Evolutionary conservation across 2,113 vertebrate species (phyloP).

Genomic region (Amphiprion percula): DNA sequence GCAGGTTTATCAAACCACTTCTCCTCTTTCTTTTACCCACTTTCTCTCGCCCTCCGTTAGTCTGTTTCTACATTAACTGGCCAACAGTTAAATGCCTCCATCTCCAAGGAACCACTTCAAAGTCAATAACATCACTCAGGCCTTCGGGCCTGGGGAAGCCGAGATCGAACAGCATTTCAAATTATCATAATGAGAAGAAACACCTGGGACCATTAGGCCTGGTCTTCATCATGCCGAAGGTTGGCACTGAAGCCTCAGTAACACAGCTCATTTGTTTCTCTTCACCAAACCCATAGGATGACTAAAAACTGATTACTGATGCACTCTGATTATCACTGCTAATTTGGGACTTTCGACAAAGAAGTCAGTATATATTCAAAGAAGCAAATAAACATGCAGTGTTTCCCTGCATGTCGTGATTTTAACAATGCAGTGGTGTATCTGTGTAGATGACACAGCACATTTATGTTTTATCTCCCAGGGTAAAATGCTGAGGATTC

Average conservation of each 20-base stretch:
- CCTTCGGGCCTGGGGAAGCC: constrained; percentile 48
- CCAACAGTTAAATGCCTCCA: constrained; percentile 40
- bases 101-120: constrained; percentile 66
- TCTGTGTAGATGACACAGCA: constrained; percentile 4
- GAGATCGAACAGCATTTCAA: constrained; percentile 64
- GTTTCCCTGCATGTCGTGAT: background rate
- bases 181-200: constrained; percentile 69
- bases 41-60: rapidly evolving
- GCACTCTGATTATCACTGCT: background rate
- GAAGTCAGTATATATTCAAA: constrained; percentile 12
- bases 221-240: constrained; percentile 44
- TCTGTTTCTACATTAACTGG: constrained; percentile 25
- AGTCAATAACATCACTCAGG: constrained; percentile 65
- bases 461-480: constrained; percentile 5
- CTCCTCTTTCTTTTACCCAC: no score
- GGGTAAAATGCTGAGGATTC: constrained; percentile 39
- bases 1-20: background rate
- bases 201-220: constrained; percentile 51
- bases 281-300: constrained; percentile 39
- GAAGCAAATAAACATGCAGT: background rate
- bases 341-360: background rate
- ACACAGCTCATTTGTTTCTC: constrained; percentile 30
- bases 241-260: constrained; percentile 16
- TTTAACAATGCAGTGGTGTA: background rate
- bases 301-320: constrained; percentile 22